Base-by-base conservation (phyloP, 2,888 invertebrate genomes). In the Leptinotarsa rubiginosa region DNA sequence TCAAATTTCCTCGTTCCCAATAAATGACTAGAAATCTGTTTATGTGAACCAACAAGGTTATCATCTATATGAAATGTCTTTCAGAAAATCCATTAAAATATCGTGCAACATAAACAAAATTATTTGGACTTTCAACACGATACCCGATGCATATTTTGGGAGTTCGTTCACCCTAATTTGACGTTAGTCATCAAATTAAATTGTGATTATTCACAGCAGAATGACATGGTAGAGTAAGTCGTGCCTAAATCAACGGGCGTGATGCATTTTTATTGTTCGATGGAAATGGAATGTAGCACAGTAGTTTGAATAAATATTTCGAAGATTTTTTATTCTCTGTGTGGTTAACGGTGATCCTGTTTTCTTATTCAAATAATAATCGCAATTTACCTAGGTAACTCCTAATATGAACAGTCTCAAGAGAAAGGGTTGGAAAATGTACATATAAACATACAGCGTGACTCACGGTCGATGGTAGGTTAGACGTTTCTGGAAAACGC, bases 121-220 rank as follows among this genome's bases (percentile, higher is more conserved):
- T 66, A 73, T 74, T 74, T 47, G 16, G 59, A 16, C 70, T 74
- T 65, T 66, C 70, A 67, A 67, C 74, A 70, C 68, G 25, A 59
- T 25, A 65, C 71, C 64, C 62, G 66, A 73, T 72, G 72, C 67
- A 72, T 66, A 71, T 72, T 74, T 76, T 74, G 47, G 72, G 69
- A 66, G 76, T 56, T 72, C 74, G 31, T 65, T 73, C 69, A 74
- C 70, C 76, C 69, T 64, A 56, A 71, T 69, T 69, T 49, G 73
- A 72, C 49, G 65, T 76, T 76, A 76, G 56, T 76, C 76, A 76
- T 76, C 76, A 72, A 73, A 76, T 76, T 76, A 74, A 76, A 72
- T 74, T 70, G 74, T 76, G 65, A 76, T 74, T 76, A 76, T 76
- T 76, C 74, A 74, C 76, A 74, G 69, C 71, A 69, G 72, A 73